Percentiles rank a stretch among this genome's conserved stretches.
phyloP scores from a whole-genome alignment of 2,888 invertebrate genomes.

The Gibbula magus region DNA sequence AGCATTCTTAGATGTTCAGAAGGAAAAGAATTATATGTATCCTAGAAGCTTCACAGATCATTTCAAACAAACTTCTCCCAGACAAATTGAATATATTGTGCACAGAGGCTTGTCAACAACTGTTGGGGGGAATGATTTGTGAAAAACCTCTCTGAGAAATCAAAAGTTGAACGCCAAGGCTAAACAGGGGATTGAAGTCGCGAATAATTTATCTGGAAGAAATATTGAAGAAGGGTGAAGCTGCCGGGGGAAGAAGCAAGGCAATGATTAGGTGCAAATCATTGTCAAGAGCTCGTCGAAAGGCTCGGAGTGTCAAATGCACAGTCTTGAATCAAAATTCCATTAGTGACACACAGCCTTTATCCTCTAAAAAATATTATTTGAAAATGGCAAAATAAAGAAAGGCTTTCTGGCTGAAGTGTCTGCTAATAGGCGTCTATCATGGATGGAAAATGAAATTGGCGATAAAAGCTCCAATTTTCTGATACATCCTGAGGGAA shows the following conservation, averaged over 20 bases:
- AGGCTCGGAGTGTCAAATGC: conserved; percentile 3
- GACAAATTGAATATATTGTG: no score
- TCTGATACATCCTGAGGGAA: conserved; percentile 1
- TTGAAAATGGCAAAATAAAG: conserved; percentile 21
- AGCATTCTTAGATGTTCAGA: no score
- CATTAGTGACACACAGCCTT: background rate
- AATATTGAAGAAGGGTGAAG: background rate
- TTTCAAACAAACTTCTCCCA: no score
- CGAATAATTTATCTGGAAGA: conserved; percentile 16
- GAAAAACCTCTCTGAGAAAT: background rate
- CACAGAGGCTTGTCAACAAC: background rate
- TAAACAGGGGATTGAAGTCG: no score
- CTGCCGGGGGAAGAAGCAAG: background rate
- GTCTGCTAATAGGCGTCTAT: background rate
- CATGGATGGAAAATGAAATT: conserved; percentile 14
- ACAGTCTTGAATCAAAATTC: conserved; percentile 15
- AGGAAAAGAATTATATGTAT: no score
- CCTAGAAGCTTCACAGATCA: no score
- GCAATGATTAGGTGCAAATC: conserved; percentile 14
- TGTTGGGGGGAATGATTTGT: background rate
- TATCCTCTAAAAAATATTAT: conserved; percentile 13
- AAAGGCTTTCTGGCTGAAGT: conserved; percentile 20
- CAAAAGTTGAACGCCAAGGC: background rate
- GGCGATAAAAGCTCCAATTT: conserved; percentile 18
- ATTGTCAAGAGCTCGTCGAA: background rate